Base-by-base conservation (phyloP, 2,888 invertebrate genomes). In the Smittia aterrima region DNA sequence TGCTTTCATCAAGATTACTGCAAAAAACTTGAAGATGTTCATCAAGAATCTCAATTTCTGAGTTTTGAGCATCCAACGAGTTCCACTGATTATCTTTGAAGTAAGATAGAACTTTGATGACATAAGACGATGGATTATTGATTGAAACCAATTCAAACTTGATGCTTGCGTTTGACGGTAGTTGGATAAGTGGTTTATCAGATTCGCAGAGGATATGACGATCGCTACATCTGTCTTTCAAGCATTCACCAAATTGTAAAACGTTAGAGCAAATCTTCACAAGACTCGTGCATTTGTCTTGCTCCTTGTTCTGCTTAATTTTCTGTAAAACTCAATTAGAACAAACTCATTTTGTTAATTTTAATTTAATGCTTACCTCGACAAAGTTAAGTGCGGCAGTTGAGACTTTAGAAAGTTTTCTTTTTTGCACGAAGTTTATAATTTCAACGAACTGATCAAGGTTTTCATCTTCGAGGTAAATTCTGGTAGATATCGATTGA, bases 161-260 rank as follows among this genome's bases (percentile, higher is more conserved):
- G 9, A 70, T 54, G 9, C 4, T 7, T 2, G 24, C 27, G 1
- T 22, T 0, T 18, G 1, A 3, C 1, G 53, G 70, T 1, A 70
- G 7, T 13, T 83, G 80, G n/a, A 83, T 82, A 4, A 16, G 11
- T 2, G 86, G 84, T 73, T 85, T 84, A 77, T 89, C 86, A 22
- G 83, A 82, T 4, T 85, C 81, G 75, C 86, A 82, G 11, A 91
- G 80, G 3, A 87, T 82, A 80, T 93, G 93, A 27, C 92, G 85
- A 67, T 85, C 83, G 18, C 79, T 76, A 77, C 92, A 92, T 83
- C 67, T 81, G 80, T 76, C 92, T 93, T 73, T 83, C 82, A 3
- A 3, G 22, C 58, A 58, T 18, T 18, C 18, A 9, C 58, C 58
- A 77, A 90, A 86, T 27, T 87, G 83, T 75, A 91, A 85, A 1